A percentile compares a stretch with the other conserved stretches of the same genome.
phyloP scores from a whole-genome alignment of 2,888 invertebrate species.

The Apotomis turbidana region DNA sequence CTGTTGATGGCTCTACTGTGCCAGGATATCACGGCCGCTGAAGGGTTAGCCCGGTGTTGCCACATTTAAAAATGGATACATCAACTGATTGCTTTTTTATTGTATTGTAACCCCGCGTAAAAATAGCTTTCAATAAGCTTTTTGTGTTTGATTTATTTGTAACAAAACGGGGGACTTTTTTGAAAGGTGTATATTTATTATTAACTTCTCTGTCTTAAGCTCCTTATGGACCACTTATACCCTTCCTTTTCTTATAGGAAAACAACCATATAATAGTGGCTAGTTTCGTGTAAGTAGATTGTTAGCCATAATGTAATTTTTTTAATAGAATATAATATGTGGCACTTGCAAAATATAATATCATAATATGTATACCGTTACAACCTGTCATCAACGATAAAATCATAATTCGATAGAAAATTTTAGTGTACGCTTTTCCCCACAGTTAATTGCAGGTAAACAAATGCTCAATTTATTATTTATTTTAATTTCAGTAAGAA shows the following conservation, averaged over 20 bases:
- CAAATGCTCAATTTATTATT: too few relatives aligned
- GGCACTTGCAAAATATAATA: too few relatives aligned
- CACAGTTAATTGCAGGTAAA: too few relatives aligned
- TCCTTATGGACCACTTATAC: conserved; percentile 11
- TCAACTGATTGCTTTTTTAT: conserved; percentile 68
- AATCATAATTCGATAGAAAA: too few relatives aligned
- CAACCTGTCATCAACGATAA: too few relatives aligned
- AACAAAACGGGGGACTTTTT: conserved; percentile 48
- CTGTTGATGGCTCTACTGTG: conserved; percentile 6
- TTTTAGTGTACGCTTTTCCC: too few relatives aligned
- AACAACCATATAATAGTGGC: too few relatives aligned
- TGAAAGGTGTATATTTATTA: conserved; percentile 44
- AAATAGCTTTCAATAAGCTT: conserved; percentile 75
- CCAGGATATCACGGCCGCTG: conserved; percentile 62
- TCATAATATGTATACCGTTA: too few relatives aligned
- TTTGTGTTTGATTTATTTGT: conserved; percentile 62
- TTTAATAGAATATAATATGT: too few relatives aligned
- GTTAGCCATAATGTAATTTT: too few relatives aligned
- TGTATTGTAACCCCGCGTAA: conserved; percentile 59
- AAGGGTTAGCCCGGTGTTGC: conserved; percentile 64
- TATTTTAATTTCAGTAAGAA: too few relatives aligned
- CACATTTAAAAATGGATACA: conserved; percentile 74
- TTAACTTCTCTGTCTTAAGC: not conserved
- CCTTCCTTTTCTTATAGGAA: not conserved
- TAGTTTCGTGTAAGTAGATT: too few relatives aligned